A percentile compares a stretch with the other conserved stretches of the same genome.
These are phyloP conservation scores for Lithobius niger DNA, from an alignment of 1,140 invertebrate genomes.

Conservation along the genomic window DNA sequence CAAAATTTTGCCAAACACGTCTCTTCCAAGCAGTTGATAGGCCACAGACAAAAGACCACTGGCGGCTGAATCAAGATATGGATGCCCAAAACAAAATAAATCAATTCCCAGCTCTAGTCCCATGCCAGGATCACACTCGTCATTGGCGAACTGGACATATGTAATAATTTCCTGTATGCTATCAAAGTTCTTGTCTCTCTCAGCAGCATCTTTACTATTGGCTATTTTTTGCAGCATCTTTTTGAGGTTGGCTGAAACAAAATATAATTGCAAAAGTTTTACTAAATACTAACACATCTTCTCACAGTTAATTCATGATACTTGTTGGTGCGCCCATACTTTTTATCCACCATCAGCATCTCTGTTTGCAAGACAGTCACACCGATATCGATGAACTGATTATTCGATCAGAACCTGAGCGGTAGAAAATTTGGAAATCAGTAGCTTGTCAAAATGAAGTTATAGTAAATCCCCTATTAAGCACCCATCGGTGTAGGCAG, in stretches of 20 bases:
- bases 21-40: constrained; percentile 58
- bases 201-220: constrained; percentile 41
- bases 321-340: too few relatives aligned
- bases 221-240: constrained; percentile 53
- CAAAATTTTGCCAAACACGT: constrained; percentile 58
- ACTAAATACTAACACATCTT: too few relatives aligned
- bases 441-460: too few relatives aligned
- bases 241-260: constrained; percentile 46
- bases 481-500: too few relatives aligned
- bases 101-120: constrained; percentile 75
- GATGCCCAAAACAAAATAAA: constrained; percentile 59
- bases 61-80: constrained; percentile 49
- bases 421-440: too few relatives aligned
- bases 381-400: too few relatives aligned
- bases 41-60: constrained; percentile 52
- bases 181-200: constrained; percentile 43
- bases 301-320: too few relatives aligned
- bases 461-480: too few relatives aligned
- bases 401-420: too few relatives aligned
- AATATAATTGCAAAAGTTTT: constrained; percentile 8
- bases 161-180: constrained; percentile 61
- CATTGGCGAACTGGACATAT: constrained; percentile 70
- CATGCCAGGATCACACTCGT: constrained; percentile 89
- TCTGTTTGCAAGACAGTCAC: too few relatives aligned
- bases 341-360: background rate